Conservation (phyloP, 2,113 vertebrate genomes). For the Macquaria ambigua region DNA sequence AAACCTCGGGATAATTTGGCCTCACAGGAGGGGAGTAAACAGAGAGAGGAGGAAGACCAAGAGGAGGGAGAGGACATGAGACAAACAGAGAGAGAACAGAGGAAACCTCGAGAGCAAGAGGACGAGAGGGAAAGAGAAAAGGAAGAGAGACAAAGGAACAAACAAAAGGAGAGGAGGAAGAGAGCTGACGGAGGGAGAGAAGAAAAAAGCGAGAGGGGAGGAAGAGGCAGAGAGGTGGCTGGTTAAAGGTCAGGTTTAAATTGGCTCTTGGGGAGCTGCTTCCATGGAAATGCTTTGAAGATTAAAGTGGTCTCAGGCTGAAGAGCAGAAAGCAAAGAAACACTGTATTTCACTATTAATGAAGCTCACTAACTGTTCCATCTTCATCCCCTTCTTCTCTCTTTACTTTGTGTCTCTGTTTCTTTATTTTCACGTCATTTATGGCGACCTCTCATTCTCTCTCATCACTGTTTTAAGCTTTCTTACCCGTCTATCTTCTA, state of each 20-base stretch:
- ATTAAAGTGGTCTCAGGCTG: constrained; percentile 59
- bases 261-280: constrained; percentile 68
- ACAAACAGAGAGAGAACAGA: neutral
- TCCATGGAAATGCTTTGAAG: constrained; percentile 71
- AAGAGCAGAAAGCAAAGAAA: constrained; percentile 48
- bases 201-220: constrained; percentile 1
- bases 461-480: neutral
- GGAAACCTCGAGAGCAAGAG: neutral
- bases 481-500: neutral
- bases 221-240: constrained; percentile 42
- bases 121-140: neutral
- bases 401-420: neutral
- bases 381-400: neutral
- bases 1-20: constrained; percentile 53
- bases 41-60: neutral
- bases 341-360: constrained; percentile 54
- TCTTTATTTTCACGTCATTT: neutral
- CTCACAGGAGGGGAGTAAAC: constrained; percentile 41
- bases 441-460: neutral
- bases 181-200: constrained; percentile 17
- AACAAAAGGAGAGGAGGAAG: neutral
- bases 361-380: constrained; percentile 32
- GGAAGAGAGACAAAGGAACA: constrained; percentile 20
- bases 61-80: constrained; percentile 26
- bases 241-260: constrained; percentile 76